Base-by-base conservation (phyloP, 2,113 vertebrate genomes). In the Pangasianodon gigas region DNA sequence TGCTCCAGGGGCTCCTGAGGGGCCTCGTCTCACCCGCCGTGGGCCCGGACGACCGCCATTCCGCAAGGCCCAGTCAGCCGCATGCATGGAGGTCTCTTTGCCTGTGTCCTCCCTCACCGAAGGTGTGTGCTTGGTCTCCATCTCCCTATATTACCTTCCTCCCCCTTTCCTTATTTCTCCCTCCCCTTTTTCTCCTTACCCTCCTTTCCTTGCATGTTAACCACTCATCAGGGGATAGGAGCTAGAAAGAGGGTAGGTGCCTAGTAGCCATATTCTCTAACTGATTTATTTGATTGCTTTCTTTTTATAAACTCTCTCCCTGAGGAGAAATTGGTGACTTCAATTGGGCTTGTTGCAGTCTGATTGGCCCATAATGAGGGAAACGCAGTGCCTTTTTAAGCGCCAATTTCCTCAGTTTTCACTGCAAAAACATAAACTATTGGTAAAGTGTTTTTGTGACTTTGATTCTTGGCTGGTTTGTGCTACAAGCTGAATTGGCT, bases 81-180 rank as follows among this genome's bases (percentile, higher is more conserved):
- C 98, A 95, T 99, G 98, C 97, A 99, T 99, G 98, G 98, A 99
- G 95, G 97, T 99, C 95, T 97, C 98, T 94, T 96, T 99, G 95
- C 98, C 98, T 92, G 96, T 98, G 94, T 98, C 98, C 95, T 98
- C 98, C 95, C 96, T 96, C 95, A 96, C 97, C 92, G 98, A 99
- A 99, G 98, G 98, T 99, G 96, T 96, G 97, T 96, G 95, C 94
- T 95, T 94, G 90, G 60, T 90, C 86, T 90, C 89, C 91, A 62
- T 71, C 44, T 86, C 86, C 86, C 87, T 89, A 91, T 92, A 85
- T 88, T 88, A 90, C 90, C 91, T 11, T 37, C 9, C 52, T 90
- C 88, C 86, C 91, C 1, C 19, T 81, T 41, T 91, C 24, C 56
- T 65, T 60, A 21, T 52, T 51, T 44, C 9, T 67, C 32, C 91